A percentile compares a stretch with the other conserved stretches of the same genome.
Evolutionary conservation across 2,888 invertebrate genomes (phyloP).

Genomic region (Eupithecia subumbrata): DNA sequence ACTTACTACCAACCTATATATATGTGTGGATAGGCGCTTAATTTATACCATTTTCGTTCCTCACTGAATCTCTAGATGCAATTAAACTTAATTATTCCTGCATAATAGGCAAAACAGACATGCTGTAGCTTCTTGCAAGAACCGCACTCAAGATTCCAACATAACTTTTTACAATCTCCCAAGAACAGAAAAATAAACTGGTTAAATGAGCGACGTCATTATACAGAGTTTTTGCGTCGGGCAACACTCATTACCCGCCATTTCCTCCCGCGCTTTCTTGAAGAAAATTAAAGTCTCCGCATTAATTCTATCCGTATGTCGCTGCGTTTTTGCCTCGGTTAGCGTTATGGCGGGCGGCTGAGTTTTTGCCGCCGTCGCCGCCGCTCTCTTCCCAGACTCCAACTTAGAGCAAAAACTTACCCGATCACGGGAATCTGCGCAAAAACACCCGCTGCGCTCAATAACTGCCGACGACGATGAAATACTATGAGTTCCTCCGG

Average conservation of each 20-base stretch:
- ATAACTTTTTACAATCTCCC: constrained; percentile 51
- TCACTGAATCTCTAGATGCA: constrained; percentile 32
- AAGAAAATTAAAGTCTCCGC: constrained; percentile 82
- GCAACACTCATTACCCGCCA: constrained; percentile 78
- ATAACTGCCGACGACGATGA: constrained; percentile 80
- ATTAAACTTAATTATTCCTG: constrained; percentile 36
- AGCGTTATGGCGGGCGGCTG: constrained; percentile 72
- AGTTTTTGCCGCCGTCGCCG: constrained; percentile 71
- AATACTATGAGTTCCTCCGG: constrained; percentile 80
- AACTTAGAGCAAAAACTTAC: constrained; percentile 60
- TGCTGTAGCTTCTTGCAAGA: constrained; percentile 46
- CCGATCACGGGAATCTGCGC: constrained; percentile 67
- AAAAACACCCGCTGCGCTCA: constrained; percentile 77
- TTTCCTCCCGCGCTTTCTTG: constrained; percentile 83
- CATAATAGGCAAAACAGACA: constrained; percentile 44
- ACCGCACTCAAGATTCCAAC: constrained; percentile 57
- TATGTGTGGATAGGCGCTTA: too few relatives aligned
- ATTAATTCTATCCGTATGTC: constrained; percentile 81
- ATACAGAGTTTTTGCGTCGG: constrained; percentile 77
- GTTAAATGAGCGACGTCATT: constrained; percentile 73
- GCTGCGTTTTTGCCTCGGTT: constrained; percentile 63
- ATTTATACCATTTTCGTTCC: not conserved
- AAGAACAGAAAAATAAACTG: constrained; percentile 64
- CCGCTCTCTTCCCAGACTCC: constrained; percentile 76
- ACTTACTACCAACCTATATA: too few relatives aligned